phyloP scores from a whole-genome alignment of 2,888 invertebrate species.

The Cataglyphis livida region DNA sequence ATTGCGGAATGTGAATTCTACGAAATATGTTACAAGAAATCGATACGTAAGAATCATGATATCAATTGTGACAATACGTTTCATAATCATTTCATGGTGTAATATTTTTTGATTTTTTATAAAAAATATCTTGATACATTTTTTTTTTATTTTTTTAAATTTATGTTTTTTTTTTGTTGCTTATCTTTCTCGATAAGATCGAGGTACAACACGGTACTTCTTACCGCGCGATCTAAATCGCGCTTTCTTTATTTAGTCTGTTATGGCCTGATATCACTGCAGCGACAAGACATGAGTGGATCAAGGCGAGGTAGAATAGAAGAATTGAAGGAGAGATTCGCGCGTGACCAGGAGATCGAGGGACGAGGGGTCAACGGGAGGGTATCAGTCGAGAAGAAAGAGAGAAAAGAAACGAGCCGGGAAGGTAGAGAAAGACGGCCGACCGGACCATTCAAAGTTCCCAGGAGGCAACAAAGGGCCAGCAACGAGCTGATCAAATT shows the following conservation, averaged over 20 bases:
- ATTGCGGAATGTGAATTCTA: neutral
- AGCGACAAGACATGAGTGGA: conserved; percentile 59
- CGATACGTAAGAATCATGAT: neutral
- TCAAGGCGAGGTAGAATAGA: conserved; percentile 58
- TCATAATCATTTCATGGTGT: neutral
- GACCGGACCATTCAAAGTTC: conserved; percentile 84
- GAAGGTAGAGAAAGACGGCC: conserved; percentile 80
- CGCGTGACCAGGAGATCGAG: conserved; percentile 39
- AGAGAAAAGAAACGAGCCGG: conserved; percentile 60
- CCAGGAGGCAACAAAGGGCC: conserved; percentile 85
- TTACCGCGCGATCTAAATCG: conserved; percentile 45
- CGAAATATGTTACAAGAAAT: neutral
- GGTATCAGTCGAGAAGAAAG: conserved; percentile 46
- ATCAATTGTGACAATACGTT: neutral
- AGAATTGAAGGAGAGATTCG: conserved; percentile 53
- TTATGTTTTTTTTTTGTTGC: neutral
- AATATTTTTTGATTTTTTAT: neutral
- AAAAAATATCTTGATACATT: neutral
- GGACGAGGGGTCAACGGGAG: conserved; percentile 57
- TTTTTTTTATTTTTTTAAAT: neutral
- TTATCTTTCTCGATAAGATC: neutral
- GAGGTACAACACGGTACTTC: neutral
- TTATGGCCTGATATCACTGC: conserved; percentile 75
- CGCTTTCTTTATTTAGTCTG: conserved; percentile 74
- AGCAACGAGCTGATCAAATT: conserved; percentile 86